Evolutionary conservation across 2,113 vertebrate genomes (phyloP).

Genomic region (Ginglymostoma cirratum): DNA sequence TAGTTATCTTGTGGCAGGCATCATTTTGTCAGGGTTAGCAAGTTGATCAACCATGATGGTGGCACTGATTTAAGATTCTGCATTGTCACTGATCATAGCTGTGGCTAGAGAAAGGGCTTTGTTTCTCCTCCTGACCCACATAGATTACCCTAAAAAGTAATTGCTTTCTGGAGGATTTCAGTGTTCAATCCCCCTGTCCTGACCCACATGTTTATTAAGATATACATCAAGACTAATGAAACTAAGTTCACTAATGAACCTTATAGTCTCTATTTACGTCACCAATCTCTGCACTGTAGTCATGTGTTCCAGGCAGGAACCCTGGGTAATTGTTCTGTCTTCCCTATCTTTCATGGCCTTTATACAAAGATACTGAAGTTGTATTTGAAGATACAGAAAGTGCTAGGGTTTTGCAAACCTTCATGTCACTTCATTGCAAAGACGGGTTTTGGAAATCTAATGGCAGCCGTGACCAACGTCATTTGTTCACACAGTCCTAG

Average conservation of each 20-base stretch:
- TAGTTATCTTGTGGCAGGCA: background rate
- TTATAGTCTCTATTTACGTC: background rate
- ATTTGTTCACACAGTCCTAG: background rate
- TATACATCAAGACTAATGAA: background rate
- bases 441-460: background rate
- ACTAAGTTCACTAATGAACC: background rate
- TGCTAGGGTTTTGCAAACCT: background rate
- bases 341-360: background rate
- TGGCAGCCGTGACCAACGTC: background rate
- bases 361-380: background rate
- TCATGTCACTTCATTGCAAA: background rate
- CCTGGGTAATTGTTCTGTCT: background rate
- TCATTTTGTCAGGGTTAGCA: background rate
- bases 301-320: background rate
- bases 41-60: background rate
- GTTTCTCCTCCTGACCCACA: background rate
- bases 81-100: background rate
- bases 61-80: background rate
- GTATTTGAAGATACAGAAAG: background rate
- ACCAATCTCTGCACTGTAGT: background rate
- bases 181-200: background rate
- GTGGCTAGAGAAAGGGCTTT: background rate
- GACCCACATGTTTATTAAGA: background rate
- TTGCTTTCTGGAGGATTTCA: background rate
- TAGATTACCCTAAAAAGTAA: background rate